Evolutionary conservation across 2,113 vertebrate species (phyloP), one percentile per base, ranked within the genome.

Genomic region (Pollimyrus isidori): DNA sequence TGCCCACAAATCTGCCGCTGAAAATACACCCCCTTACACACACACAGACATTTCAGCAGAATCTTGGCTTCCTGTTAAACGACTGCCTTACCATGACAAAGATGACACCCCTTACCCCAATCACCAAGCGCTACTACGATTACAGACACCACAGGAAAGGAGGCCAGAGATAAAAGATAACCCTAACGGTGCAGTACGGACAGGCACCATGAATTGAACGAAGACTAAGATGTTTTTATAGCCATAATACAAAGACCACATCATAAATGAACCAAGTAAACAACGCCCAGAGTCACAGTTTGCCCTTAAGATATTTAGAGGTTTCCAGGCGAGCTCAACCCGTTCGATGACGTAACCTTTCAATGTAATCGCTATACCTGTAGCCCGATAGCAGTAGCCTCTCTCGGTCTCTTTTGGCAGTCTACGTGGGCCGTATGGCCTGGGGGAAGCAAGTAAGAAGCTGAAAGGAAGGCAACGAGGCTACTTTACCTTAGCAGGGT

Each of bases 211-310:
- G 30, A 73, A 84, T 73, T 53, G 23, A 39, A 87, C 83, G 48
- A 50, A 58, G 30, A 45, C 30, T 13, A 26, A 89, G 48, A 35
- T 58, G 17, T 86, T 83, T 35, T 53, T 48, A 84, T 26, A 90
- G 87, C 76, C 90, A 80, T 39, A 87, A 73, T n/a, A 58, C 39
- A 88, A 80, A 42, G 11, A 53, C 87, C 86, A 26, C 50, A 83
- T 58, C 89, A 88, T 42, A 91, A 23, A 89, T 48, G 45, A 56
- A 65, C 35, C 73, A 53, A 83, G 87, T 73, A 89, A 91, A 90
- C 90, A 87, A 90, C 88, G 65, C 88, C 87, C 49, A 83, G 73
- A 80, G 5, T 58, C 69, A 46, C 15, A 46, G 83, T 56, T 53
- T 76, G 69, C 88, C 53, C 45, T 62, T 87, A 39, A n/a, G 17